Conservation (phyloP, 2,113 vertebrate species). For the Dunckerocampus dactyliophorus region DNA sequence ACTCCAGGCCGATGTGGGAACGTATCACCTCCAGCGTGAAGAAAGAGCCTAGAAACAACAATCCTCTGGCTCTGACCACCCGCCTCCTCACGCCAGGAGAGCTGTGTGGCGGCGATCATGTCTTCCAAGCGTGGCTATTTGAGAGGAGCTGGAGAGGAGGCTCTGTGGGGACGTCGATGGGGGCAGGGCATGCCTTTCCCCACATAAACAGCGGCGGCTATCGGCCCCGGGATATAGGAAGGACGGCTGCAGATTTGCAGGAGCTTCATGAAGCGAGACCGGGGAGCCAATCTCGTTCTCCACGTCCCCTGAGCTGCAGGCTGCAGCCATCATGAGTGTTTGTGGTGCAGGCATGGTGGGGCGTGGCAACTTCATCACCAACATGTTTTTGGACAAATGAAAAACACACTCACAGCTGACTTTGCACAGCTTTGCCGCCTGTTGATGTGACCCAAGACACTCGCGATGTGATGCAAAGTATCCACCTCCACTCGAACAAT, state of each 20-base stretch:
- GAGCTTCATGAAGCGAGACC: constrained; percentile 2
- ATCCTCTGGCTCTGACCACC: neutral
- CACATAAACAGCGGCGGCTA: constrained; percentile 13
- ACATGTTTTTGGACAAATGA: neutral
- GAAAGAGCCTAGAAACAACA: neutral
- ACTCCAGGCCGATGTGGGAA: constrained; percentile 17
- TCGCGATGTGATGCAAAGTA: neutral
- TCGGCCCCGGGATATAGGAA: constrained; percentile 22
- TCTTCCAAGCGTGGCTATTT: constrained; percentile 28
- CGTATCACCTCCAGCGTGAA: constrained; percentile 7
- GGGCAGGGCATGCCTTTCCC: constrained; percentile 61
- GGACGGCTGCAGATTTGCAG: constrained; percentile 6
- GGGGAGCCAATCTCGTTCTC: constrained; percentile 10
- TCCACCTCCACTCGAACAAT: neutral
- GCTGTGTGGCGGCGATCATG: constrained; percentile 18
- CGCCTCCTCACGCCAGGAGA: constrained; percentile 6
- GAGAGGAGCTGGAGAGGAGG: constrained; percentile 10
- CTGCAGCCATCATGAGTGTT: constrained; percentile 50
- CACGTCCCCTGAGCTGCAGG: constrained; percentile 23
- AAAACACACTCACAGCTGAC: too few relatives aligned
- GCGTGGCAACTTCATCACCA: constrained; percentile 42
- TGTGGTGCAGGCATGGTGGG: constrained; percentile 45
- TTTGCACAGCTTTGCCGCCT: too few relatives aligned
- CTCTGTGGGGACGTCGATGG: constrained; percentile 31
- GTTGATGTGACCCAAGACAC: too few relatives aligned